Percentiles rank a stretch among this genome's conserved stretches.
Evolutionary conservation across 1,140 invertebrate species (phyloP).

Genomic region (Philotrypesis tridentata): DNA sequence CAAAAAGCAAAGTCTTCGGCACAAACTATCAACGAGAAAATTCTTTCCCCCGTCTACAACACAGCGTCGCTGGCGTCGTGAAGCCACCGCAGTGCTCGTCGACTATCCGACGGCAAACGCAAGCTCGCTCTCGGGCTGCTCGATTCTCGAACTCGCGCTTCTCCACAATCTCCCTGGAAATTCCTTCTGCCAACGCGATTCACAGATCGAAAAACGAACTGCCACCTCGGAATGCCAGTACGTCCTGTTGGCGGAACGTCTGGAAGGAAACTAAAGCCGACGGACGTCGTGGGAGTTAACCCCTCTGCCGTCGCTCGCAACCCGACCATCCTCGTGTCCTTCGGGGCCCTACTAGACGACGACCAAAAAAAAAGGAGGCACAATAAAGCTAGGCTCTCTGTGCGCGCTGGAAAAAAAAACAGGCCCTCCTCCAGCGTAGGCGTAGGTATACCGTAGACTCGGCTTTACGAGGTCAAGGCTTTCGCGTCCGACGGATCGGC

Average conservation of each 20-base stretch:
- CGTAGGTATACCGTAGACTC: too few species aligned
- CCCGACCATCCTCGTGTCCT: constrained; percentile 53
- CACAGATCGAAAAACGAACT: neutral
- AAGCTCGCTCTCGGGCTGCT: neutral
- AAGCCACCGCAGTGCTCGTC: neutral
- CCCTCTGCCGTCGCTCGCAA: constrained; percentile 58
- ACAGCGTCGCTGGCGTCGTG: too few species aligned
- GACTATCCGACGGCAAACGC: constrained; percentile 38
- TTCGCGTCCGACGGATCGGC: constrained; percentile 27
- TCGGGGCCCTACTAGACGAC: constrained; percentile 15
- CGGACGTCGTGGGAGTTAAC: constrained; percentile 62
- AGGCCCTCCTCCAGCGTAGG: constrained; percentile 59
- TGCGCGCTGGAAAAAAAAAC: constrained; percentile 55
- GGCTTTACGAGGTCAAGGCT: constrained; percentile 25
- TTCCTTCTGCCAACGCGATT: too few species aligned
- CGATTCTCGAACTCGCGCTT: neutral
- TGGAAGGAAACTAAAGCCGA: constrained; percentile 60
- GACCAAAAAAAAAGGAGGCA: constrained; percentile 51
- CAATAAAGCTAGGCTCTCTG: constrained; percentile 44
- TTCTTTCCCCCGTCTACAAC: neutral
- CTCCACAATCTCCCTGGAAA: neutral
- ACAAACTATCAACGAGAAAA: neutral
- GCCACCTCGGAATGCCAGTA: neutral
- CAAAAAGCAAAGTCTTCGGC: too few species aligned
- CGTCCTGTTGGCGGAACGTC: constrained; percentile 58